phyloP scores from a whole-genome alignment of 2,888 invertebrate species.

The Priapulus caudatus region DNA sequence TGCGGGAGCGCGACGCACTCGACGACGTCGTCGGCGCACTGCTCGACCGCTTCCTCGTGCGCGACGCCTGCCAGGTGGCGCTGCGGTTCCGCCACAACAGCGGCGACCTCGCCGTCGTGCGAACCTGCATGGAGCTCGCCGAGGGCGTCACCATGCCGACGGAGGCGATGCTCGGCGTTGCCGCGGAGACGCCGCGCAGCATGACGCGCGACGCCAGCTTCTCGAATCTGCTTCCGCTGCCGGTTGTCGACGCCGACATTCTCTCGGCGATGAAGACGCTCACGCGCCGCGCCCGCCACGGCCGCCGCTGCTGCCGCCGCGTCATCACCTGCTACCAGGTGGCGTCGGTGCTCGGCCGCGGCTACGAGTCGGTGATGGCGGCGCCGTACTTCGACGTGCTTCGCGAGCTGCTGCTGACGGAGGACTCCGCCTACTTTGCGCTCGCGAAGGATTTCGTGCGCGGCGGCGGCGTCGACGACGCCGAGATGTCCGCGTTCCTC shows the following conservation, averaged over 20 bases:
- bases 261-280: neutral
- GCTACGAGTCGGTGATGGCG: neutral
- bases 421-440: neutral
- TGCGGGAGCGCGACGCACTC: neutral
- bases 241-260: neutral
- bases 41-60: neutral
- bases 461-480: neutral
- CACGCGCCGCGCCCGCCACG: neutral
- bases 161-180: too few species aligned
- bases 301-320: neutral
- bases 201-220: too few species aligned
- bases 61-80: neutral
- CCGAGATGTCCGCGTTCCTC: neutral
- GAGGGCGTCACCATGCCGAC: too few species aligned
- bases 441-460: neutral
- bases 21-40: neutral
- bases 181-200: too few species aligned
- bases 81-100: neutral
- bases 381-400: neutral
- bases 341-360: neutral
- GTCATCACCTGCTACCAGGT: neutral
- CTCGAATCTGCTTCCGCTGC: neutral
- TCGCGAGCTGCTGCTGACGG: neutral
- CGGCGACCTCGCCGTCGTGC: neutral
- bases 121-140: too few species aligned